Percentiles rank a stretch among this genome's conserved stretches.
Conservation (phyloP, 2,113 vertebrate species). For the Nyctibius bracteatus region DNA sequence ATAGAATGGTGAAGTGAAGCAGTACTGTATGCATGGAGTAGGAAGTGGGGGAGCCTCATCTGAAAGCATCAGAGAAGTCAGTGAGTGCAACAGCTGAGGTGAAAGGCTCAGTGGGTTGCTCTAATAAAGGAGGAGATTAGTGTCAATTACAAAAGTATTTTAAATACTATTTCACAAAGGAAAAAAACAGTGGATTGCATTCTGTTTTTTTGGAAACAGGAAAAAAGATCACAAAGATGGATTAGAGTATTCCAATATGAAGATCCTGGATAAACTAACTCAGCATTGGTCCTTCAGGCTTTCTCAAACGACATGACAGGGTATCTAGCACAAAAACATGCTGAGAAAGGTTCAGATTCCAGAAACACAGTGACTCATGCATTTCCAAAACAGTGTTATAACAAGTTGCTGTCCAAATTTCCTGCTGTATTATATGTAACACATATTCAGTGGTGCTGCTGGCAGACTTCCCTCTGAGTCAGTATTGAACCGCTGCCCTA, state of each 20-base stretch:
- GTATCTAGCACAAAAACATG: constrained; percentile 13
- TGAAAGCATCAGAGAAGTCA: not conserved
- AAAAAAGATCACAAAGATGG: not conserved
- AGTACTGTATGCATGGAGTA: not conserved
- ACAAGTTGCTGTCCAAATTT: constrained; percentile 36
- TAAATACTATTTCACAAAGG: not conserved
- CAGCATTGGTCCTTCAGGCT: not conserved
- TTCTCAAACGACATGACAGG: not conserved
- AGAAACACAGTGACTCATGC: constrained; percentile 38
- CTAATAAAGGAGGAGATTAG: not conserved
- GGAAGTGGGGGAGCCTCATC: not conserved
- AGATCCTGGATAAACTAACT: not conserved
- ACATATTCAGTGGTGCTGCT: constrained; percentile 14
- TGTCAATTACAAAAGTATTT: not conserved
- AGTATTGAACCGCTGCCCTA: not conserved
- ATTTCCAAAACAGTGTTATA: constrained; percentile 42
- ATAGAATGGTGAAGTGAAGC: not conserved
- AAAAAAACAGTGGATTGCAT: not conserved
- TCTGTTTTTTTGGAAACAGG: not conserved
- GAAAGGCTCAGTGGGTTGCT: not conserved
- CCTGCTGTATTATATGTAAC: not conserved
- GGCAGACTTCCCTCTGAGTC: constrained; percentile 6
- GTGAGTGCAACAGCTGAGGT: not conserved
- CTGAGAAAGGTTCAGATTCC: constrained; percentile 27
- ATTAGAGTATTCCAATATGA: not conserved